A percentile compares a stretch with the other conserved stretches of the same genome.
phyloP scores from a whole-genome alignment of 2,797 vertebrate genomes.

The Heteromormyrus szaboi region DNA sequence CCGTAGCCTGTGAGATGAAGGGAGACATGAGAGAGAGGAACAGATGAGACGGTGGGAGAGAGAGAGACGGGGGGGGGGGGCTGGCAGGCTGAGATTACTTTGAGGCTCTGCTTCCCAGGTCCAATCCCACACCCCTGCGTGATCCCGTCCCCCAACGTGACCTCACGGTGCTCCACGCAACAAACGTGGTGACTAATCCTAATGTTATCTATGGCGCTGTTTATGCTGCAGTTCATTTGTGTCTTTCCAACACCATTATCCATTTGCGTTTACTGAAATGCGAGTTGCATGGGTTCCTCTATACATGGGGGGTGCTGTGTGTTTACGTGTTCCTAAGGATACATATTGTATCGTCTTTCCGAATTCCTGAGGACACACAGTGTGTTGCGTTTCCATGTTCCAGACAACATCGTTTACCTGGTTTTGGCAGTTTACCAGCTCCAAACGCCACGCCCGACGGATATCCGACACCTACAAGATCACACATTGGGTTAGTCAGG shows the following conservation, averaged over 20 bases:
- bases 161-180: neutral
- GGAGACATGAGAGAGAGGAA: neutral
- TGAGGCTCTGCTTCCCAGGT: neutral
- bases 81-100: neutral
- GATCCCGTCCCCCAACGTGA: neutral
- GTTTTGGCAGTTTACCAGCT: slow-evolving; percentile 57
- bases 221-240: neutral
- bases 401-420: slow-evolving; percentile 44
- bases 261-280: neutral
- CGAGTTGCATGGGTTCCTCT: neutral
- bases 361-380: neutral
- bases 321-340: neutral
- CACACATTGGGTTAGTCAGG: neutral
- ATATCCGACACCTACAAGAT: slow-evolving; percentile 39
- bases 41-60: neutral
- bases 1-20: slow-evolving; percentile 26
- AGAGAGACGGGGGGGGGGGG: neutral
- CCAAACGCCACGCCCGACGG: slow-evolving; percentile 40
- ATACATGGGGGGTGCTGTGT: neutral
- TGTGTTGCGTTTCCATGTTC: neutral
- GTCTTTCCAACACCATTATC: neutral
- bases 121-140: neutral
- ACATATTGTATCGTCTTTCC: neutral
- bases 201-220: neutral
- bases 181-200: neutral